phyloP scores from a whole-genome alignment of 1,140 invertebrate genomes.

The Drosophila kurseongensis region DNA sequence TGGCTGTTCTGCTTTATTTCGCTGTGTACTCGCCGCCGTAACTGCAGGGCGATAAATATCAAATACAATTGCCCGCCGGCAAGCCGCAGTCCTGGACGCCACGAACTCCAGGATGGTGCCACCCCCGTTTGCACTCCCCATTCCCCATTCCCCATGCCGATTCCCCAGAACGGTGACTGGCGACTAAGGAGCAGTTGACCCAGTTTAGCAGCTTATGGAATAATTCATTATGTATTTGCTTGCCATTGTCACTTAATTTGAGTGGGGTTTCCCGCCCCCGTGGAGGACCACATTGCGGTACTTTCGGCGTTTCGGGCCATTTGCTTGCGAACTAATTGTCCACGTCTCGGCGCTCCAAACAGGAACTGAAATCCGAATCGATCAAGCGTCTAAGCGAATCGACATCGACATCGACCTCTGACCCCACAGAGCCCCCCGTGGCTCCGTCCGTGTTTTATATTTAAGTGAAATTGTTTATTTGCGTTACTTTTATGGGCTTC shows the following conservation, averaged over 20 bases:
- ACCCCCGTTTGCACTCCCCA: too few species aligned
- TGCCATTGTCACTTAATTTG: slow-evolving; percentile 76
- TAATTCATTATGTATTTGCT: slow-evolving; percentile 79
- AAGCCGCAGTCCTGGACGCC: not conserved
- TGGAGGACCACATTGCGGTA: slow-evolving; percentile 9
- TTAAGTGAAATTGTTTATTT: slow-evolving; percentile 77
- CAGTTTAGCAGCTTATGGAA: slow-evolving; percentile 77
- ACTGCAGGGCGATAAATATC: slow-evolving; percentile 62
- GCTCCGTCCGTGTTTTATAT: slow-evolving; percentile 58
- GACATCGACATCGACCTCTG: slow-evolving; percentile 9
- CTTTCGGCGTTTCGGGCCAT: slow-evolving; percentile 65
- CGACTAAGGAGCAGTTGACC: slow-evolving; percentile 62
- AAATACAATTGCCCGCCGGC: slow-evolving; percentile 54
- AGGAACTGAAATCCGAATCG: slow-evolving; percentile 31
- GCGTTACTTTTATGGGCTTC: slow-evolving; percentile 69
- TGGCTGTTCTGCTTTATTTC: slow-evolving; percentile 11
- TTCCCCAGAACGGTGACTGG: slow-evolving; percentile 30
- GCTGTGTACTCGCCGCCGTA: not conserved
- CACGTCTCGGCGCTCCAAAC: slow-evolving; percentile 24
- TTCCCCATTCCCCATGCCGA: not conserved
- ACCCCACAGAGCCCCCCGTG: not conserved
- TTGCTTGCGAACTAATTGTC: slow-evolving; percentile 68
- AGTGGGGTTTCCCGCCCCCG: slow-evolving; percentile 41
- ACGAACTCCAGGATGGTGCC: not conserved
- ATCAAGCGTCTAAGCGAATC: slow-evolving; percentile 57